phyloP scores from a whole-genome alignment of 2,113 vertebrate species.

The Marmota flaviventris region DNA sequence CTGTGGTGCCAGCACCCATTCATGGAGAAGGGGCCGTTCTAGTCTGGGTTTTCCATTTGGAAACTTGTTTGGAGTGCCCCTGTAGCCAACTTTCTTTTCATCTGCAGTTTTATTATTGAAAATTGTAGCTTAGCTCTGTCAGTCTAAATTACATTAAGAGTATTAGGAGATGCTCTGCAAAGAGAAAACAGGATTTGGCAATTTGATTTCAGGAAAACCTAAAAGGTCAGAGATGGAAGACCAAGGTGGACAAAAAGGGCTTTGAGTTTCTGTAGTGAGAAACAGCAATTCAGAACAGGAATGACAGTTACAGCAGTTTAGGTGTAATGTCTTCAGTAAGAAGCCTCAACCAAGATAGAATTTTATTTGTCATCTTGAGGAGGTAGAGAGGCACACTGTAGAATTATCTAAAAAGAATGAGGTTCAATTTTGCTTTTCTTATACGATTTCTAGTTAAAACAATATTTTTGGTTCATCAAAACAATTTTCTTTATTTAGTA shows the following conservation, averaged over 20 bases:
- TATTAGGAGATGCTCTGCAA: constrained; percentile 70
- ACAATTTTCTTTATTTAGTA: constrained; percentile 58
- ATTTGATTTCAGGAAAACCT: constrained; percentile 82
- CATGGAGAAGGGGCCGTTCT: not conserved
- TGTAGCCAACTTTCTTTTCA: constrained; percentile 50
- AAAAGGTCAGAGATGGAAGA: constrained; percentile 82
- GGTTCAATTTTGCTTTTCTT: constrained; percentile 32
- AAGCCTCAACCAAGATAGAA: not conserved
- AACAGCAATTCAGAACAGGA: not conserved
- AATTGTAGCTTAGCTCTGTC: constrained; percentile 73
- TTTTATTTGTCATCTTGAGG: not conserved
- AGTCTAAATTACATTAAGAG: constrained; percentile 78
- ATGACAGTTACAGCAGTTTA: not conserved
- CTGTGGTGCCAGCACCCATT: not conserved
- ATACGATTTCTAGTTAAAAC: constrained; percentile 51
- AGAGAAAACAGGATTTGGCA: constrained; percentile 77
- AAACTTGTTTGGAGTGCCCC: constrained; percentile 16
- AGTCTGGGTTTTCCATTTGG: not conserved
- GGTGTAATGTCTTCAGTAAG: not conserved
- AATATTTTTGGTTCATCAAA: not conserved
- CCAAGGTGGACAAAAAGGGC: constrained; percentile 38
- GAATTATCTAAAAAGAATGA: not conserved
- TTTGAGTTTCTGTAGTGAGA: constrained; percentile 56
- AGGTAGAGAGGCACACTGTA: not conserved
- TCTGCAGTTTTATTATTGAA: constrained; percentile 72